Conservation (phyloP, 2,888 invertebrate genomes). For the Lasioglossum morio region DNA sequence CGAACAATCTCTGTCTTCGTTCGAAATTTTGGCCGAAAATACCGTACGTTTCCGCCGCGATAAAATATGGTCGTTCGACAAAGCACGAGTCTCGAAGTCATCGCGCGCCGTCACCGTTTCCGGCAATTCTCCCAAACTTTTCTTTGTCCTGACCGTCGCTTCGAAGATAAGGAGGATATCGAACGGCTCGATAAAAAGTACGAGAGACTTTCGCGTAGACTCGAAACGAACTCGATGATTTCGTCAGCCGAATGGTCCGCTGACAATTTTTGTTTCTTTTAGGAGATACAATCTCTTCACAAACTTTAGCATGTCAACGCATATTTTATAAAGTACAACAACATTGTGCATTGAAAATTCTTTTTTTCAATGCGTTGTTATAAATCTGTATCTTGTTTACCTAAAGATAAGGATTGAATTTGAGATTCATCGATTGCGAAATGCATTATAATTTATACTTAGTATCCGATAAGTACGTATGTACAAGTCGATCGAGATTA, state of each 20-base stretch:
- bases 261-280: neutral
- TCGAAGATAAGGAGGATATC: neutral
- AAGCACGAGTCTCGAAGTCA: neutral
- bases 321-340: neutral
- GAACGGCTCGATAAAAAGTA: neutral
- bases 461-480: neutral
- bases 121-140: neutral
- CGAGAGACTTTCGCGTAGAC: neutral
- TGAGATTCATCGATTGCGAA: neutral
- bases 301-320: neutral
- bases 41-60: neutral
- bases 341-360: neutral
- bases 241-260: neutral
- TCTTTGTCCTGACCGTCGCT: neutral
- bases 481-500: neutral
- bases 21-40: neutral
- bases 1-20: neutral
- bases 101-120: neutral
- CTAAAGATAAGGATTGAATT: neutral
- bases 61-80: neutral
- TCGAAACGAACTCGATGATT: neutral
- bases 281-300: neutral
- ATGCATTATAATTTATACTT: neutral
- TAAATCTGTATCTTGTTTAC: neutral
- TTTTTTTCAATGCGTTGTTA: neutral